phyloP scores from a whole-genome alignment of 2,888 invertebrate species.

The Euplagia quadripunctaria region DNA sequence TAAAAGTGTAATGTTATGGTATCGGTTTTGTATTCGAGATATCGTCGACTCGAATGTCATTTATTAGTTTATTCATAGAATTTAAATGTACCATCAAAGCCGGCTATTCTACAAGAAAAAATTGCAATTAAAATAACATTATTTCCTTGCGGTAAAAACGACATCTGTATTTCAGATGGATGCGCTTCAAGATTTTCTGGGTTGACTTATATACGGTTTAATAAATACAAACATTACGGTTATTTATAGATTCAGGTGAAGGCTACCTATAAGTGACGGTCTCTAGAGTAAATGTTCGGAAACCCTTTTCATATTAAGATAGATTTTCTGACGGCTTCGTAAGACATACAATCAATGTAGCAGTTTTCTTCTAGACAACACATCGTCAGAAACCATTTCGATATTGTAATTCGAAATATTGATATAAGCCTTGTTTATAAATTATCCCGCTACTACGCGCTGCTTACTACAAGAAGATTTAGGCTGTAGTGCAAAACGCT shows the following conservation, averaged over 20 bases:
- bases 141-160: neutral
- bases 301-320: too few relatives aligned
- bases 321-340: neutral
- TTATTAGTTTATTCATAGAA: slow-evolving; percentile 17
- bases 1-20: slow-evolving; percentile 2
- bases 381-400: neutral
- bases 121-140: neutral
- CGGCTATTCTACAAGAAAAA: neutral
- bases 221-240: neutral
- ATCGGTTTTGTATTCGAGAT: slow-evolving; percentile 14
- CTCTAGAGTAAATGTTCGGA: neutral
- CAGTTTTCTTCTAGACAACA: neutral
- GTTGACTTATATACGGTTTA: too few relatives aligned
- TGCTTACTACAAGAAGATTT: neutral
- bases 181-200: neutral
- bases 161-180: neutral
- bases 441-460: neutral
- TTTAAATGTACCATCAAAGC: neutral
- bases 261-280: neutral
- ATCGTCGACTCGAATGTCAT: neutral
- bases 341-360: neutral
- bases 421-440: neutral
- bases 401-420: too few relatives aligned
- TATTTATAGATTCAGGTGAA: neutral
- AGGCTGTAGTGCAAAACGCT: too few relatives aligned